These are phyloP conservation scores for Aphrocallistes beatrix DNA, from an alignment of 37 sponge, comb jelly and placozoan genomes.

Conservation along the genomic window DNA sequence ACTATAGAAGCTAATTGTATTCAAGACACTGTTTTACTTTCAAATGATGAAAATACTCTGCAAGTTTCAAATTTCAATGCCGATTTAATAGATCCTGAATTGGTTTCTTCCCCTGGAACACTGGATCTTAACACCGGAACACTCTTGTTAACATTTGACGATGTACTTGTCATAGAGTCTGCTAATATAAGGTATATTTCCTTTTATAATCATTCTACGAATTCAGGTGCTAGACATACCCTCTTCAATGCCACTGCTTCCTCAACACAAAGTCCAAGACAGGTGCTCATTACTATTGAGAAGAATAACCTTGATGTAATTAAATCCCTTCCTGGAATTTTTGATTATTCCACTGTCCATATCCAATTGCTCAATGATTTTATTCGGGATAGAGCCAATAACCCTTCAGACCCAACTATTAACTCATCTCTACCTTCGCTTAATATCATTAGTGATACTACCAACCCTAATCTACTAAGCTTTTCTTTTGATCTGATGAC, in stretches of 20 bases:
- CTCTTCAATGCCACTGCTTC: not conserved
- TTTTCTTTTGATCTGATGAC: slow-evolving; percentile 44
- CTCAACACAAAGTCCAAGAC: not conserved
- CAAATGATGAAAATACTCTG: slow-evolving; percentile 40
- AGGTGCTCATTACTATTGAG: not conserved
- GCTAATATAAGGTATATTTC: slow-evolving; percentile 31
- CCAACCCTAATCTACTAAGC: slow-evolving; percentile 35
- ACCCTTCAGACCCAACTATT: slow-evolving; percentile 21
- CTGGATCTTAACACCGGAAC: slow-evolving; percentile 55
- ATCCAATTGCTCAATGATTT: not conserved
- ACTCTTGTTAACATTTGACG: slow-evolving; percentile 46
- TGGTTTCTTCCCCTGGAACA: slow-evolving; percentile 3
- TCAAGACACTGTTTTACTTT: slow-evolving; percentile 60
- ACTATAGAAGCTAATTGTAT: slow-evolving; percentile 40
- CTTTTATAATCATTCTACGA: slow-evolving; percentile 27
- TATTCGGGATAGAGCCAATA: slow-evolving; percentile 50
- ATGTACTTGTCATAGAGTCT: slow-evolving; percentile 40
- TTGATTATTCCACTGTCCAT: not conserved
- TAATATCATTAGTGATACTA: slow-evolving; percentile 33
- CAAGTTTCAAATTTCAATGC: slow-evolving; percentile 47
- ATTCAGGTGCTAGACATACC: not conserved
- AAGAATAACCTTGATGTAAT: not conserved
- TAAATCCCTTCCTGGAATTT: not conserved
- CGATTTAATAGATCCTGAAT: slow-evolving; percentile 45
- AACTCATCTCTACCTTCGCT: slow-evolving; percentile 22